Conservation (phyloP, 2,888 invertebrate genomes). For the Pegoplata infirma region DNA sequence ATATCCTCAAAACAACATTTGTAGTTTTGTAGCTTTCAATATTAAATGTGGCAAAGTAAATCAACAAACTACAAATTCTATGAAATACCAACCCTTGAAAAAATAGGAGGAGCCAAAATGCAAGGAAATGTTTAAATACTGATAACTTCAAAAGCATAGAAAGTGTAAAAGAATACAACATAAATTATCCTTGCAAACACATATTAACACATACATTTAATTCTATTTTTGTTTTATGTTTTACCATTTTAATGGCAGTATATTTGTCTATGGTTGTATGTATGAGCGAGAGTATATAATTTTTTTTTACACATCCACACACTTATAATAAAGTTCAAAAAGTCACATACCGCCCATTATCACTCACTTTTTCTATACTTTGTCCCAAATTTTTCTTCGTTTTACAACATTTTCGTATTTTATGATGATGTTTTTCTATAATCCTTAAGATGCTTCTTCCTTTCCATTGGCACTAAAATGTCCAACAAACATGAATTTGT, state of each 20-base stretch:
- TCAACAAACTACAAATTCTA: conserved; percentile 39
- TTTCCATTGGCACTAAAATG: conserved; percentile 36
- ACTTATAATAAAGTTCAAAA: conserved; percentile 3
- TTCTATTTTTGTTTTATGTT: background rate
- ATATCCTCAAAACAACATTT: conserved; percentile 1
- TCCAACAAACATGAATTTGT: conserved; percentile 21
- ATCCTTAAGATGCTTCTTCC: conserved; percentile 31
- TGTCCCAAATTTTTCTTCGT: conserved; percentile 14
- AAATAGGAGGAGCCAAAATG: conserved; percentile 20
- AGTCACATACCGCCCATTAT: conserved; percentile 66
- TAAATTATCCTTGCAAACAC: conserved; percentile 46
- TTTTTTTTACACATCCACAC: conserved; percentile 2
- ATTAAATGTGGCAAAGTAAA: conserved; percentile 1
- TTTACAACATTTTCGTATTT: background rate
- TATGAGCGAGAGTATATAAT: background rate
- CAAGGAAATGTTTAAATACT: background rate
- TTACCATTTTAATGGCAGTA: background rate
- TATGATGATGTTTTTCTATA: conserved; percentile 18
- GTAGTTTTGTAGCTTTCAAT: conserved; percentile 49
- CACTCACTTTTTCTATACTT: conserved; percentile 57
- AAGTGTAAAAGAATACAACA: conserved; percentile 53
- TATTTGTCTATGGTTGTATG: background rate
- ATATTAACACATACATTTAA: background rate
- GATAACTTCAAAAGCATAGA: background rate
- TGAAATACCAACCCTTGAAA: conserved; percentile 38